These are phyloP conservation scores for Hipparchia semele DNA, from an alignment of 2,888 invertebrate genomes.

Conservation along the genomic window DNA sequence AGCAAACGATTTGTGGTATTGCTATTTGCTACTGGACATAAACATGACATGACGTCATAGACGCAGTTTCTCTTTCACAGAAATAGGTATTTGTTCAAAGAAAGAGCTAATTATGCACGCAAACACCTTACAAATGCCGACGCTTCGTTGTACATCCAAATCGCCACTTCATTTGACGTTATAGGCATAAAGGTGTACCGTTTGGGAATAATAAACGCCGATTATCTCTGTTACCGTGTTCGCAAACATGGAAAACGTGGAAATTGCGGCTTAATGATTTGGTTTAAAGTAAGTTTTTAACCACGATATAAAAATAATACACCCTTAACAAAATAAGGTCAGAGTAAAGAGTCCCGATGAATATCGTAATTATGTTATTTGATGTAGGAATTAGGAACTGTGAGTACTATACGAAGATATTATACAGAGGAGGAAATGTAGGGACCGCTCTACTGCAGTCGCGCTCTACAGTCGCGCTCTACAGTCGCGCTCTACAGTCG, in stretches of 20 bases:
- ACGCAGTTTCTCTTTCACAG: conserved; percentile 34
- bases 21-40: not conserved
- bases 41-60: conserved; percentile 18
- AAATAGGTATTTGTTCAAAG: conserved; percentile 25
- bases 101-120: conserved; percentile 39
- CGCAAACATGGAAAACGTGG: conserved; percentile 18
- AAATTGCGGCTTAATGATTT: not conserved
- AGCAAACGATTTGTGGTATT: conserved; percentile 1
- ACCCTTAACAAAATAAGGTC: too few relatives aligned
- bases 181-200: conserved; percentile 10
- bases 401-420: too few relatives aligned
- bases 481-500: too few relatives aligned
- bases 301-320: not conserved
- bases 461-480: too few relatives aligned
- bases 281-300: not conserved
- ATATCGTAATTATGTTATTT: too few relatives aligned
- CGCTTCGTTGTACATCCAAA: conserved; percentile 25
- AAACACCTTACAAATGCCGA: conserved; percentile 39
- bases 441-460: too few relatives aligned
- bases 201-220: conserved; percentile 24
- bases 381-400: too few relatives aligned
- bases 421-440: too few relatives aligned
- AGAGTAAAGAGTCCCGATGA: too few relatives aligned
- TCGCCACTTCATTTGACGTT: conserved; percentile 29
- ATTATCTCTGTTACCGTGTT: conserved; percentile 21